These are phyloP conservation scores for Rhinoptilus africanus DNA, from an alignment of 2,113 vertebrate species.

Conservation along the genomic window DNA sequence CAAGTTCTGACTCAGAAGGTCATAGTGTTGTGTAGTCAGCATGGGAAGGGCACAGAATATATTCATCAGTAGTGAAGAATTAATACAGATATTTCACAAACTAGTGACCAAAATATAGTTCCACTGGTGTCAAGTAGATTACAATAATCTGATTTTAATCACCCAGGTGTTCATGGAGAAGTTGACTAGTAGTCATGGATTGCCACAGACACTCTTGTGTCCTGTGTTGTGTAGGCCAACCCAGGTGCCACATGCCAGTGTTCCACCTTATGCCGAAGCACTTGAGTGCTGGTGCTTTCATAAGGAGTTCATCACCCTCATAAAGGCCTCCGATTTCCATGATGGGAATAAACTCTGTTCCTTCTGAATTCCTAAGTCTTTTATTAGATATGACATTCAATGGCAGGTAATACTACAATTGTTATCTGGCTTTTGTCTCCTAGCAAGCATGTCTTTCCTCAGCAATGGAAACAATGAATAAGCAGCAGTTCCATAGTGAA, in stretches of 20 bases:
- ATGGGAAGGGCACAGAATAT: neutral
- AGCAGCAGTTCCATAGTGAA: neutral
- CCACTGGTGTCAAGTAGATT: neutral
- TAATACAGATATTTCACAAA: neutral
- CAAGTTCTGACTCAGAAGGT: neutral
- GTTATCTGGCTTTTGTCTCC: neutral
- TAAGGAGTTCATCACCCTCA: neutral
- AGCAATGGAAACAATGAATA: neutral
- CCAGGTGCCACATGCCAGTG: fast-evolving
- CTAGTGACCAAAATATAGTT: neutral
- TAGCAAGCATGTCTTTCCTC: neutral
- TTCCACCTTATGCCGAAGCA: neutral
- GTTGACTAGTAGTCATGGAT: neutral
- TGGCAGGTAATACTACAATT: neutral
- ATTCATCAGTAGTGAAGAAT: neutral
- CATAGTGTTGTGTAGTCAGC: neutral
- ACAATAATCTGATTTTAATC: neutral
- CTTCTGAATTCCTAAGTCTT: neutral
- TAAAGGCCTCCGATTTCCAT: neutral
- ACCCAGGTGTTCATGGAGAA: neutral
- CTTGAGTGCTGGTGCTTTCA: neutral
- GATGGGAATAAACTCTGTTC: neutral
- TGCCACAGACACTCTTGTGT: neutral
- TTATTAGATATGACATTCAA: neutral
- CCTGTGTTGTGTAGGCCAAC: fast-evolving